phyloP scores from a whole-genome alignment of 2,888 invertebrate species.

The Linnaemya tessellans region DNA sequence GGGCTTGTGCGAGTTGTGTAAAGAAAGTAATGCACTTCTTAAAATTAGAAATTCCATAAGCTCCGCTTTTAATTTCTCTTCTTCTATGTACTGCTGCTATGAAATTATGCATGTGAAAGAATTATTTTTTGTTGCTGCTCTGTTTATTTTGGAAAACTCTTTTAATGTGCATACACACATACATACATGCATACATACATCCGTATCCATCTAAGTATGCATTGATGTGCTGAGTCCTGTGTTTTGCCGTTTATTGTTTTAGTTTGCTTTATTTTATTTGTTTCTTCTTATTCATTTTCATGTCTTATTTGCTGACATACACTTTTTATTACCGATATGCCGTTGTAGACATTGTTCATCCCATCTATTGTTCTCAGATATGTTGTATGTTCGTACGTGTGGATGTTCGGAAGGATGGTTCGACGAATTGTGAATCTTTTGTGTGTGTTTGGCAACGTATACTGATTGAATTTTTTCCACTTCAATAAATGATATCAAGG shows the following conservation, averaged over 20 bases:
- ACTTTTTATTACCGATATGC: slow-evolving; percentile 36
- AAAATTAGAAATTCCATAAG: too few relatives aligned
- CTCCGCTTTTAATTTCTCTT: too few relatives aligned
- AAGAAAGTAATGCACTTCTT: too few relatives aligned
- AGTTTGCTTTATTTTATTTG: neutral
- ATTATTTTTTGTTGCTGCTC: too few relatives aligned
- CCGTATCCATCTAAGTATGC: neutral
- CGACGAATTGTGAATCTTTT: slow-evolving; percentile 64
- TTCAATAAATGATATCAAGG: slow-evolving; percentile 82
- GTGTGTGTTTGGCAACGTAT: slow-evolving; percentile 79
- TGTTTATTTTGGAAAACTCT: too few relatives aligned
- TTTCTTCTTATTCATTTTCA: slow-evolving; percentile 22
- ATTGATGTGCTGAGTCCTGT: slow-evolving; percentile 1
- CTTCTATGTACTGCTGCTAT: too few relatives aligned
- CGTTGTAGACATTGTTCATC: slow-evolving; percentile 10
- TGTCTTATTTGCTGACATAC: slow-evolving; percentile 63
- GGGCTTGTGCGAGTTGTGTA: too few relatives aligned
- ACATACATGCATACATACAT: too few relatives aligned
- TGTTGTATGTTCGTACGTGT: too few relatives aligned
- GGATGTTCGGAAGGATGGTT: slow-evolving; percentile 18
- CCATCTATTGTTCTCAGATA: neutral
- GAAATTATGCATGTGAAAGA: too few relatives aligned
- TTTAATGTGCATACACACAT: too few relatives aligned
- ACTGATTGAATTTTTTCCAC: slow-evolving; percentile 82
- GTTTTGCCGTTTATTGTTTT: slow-evolving; percentile 51